These are phyloP conservation scores for Doryteuthis pealeii DNA, from an alignment of 1,140 invertebrate genomes.

Conservation along the genomic window DNA sequence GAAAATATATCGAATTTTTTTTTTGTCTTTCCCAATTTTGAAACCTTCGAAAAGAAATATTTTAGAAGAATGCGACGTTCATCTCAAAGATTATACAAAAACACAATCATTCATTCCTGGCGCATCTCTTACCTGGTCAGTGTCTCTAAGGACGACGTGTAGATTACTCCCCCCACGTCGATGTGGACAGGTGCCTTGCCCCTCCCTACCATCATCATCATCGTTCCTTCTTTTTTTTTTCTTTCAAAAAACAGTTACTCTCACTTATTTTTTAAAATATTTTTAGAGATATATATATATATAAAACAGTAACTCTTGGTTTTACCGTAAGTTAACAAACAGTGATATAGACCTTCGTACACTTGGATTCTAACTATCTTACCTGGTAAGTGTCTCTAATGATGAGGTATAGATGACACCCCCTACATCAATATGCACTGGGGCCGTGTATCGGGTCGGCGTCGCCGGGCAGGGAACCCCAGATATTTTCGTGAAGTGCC, in stretches of 20 bases:
- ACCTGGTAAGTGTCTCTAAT: constrained; percentile 93
- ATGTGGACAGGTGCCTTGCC: constrained; percentile 92
- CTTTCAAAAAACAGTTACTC: too few relatives aligned
- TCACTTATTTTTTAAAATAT: too few relatives aligned
- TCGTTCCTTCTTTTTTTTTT: too few relatives aligned
- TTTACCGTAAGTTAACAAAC: not conserved
- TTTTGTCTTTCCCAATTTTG: too few relatives aligned
- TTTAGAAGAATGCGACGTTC: too few relatives aligned
- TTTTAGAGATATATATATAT: too few relatives aligned
- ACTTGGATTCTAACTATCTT: constrained; percentile 55
- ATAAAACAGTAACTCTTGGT: too few relatives aligned
- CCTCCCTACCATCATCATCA: not conserved
- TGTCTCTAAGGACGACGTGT: constrained; percentile 93
- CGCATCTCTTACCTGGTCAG: constrained; percentile 80
- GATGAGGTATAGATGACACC: constrained; percentile 96
- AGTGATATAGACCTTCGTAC: not conserved
- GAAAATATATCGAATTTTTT: too few relatives aligned
- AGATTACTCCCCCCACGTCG: constrained; percentile 94
- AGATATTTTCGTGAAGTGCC: constrained; percentile 49
- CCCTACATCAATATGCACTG: constrained; percentile 96
- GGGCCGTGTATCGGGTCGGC: constrained; percentile 87
- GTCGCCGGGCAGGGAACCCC: constrained; percentile 91
- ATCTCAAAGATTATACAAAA: too few relatives aligned
- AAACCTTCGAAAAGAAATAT: too few relatives aligned
- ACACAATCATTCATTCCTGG: not conserved